Evolutionary conservation across 2,113 vertebrate species (phyloP).

Genomic region (Notiomystis cincta): DNA sequence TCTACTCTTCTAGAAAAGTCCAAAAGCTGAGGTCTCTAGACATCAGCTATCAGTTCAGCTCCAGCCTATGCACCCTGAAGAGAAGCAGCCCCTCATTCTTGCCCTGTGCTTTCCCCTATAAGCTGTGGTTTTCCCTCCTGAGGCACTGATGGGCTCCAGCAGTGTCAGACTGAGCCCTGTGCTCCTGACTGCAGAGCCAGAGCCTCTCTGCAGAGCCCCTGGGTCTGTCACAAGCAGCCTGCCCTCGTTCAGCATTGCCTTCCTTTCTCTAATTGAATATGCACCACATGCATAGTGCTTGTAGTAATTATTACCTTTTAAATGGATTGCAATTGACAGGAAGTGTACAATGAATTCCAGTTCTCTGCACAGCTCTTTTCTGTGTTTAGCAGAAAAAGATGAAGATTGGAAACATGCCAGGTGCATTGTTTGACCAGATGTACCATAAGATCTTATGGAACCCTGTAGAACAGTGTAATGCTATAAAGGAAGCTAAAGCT

Average conservation of each 20-base stretch:
- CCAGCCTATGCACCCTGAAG: background rate
- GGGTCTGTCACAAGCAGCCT: background rate
- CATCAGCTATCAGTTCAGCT: background rate
- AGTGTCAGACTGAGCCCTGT: background rate
- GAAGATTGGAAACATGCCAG: background rate
- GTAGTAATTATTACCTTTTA: conserved; percentile 31
- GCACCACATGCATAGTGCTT: background rate
- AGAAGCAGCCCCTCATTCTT: background rate
- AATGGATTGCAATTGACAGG: background rate
- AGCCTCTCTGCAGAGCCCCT: background rate
- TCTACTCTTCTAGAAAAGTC: background rate
- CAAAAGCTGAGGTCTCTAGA: background rate
- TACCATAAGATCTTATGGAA: conserved; percentile 22
- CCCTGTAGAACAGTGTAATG: background rate
- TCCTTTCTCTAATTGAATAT: background rate
- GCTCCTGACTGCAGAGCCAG: background rate
- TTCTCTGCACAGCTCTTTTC: conserved; percentile 11
- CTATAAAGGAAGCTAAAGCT: conserved; percentile 16
- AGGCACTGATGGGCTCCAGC: background rate
- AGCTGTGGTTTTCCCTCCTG: background rate
- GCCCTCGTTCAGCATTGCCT: background rate
- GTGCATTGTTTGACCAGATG: conserved; percentile 51
- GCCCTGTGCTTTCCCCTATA: background rate
- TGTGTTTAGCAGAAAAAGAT: conserved; percentile 8
- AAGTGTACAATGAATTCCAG: background rate